These are phyloP conservation scores for Streblospio benedicti DNA, from an alignment of 1,140 invertebrate species.

Conservation along the genomic window DNA sequence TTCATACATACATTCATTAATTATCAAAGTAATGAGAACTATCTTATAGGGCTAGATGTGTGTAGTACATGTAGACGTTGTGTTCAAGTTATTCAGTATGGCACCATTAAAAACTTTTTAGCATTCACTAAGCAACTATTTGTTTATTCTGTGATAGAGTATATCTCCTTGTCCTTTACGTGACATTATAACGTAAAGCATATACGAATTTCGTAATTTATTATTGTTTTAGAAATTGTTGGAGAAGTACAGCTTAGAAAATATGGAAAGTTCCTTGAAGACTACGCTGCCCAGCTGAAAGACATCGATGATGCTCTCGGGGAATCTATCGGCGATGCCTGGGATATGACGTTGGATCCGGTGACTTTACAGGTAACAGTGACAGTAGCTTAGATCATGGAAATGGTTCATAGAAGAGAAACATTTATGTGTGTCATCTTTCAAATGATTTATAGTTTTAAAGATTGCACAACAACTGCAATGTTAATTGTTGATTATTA, in stretches of 20 bases:
- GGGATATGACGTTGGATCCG: slow-evolving; percentile 54
- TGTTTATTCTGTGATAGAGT: too few species aligned
- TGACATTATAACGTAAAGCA: not conserved
- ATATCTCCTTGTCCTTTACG: too few species aligned
- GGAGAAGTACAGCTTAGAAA: slow-evolving; percentile 57
- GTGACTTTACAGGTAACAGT: slow-evolving; percentile 55
- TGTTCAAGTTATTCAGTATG: too few species aligned
- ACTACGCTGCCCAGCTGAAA: slow-evolving; percentile 52
- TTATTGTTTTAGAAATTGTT: slow-evolving; percentile 49
- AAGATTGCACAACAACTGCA: not conserved
- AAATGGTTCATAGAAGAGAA: too few species aligned
- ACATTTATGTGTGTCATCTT: too few species aligned
- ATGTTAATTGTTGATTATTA: not conserved
- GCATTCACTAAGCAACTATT: too few species aligned
- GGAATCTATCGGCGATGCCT: slow-evolving; percentile 49
- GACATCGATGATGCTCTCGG: slow-evolving; percentile 50
- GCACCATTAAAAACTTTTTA: too few species aligned
- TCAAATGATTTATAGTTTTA: not conserved
- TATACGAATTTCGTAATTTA: not conserved
- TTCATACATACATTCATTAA: too few species aligned
- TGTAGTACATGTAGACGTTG: too few species aligned
- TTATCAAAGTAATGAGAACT: too few species aligned
- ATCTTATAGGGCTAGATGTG: too few species aligned
- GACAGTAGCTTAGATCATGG: too few species aligned
- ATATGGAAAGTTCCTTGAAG: slow-evolving; percentile 66